A percentile compares a stretch with the other conserved stretches of the same genome.
phyloP scores from a whole-genome alignment of 2,797 vertebrate species.

The Chiloscyllium punctatum region DNA sequence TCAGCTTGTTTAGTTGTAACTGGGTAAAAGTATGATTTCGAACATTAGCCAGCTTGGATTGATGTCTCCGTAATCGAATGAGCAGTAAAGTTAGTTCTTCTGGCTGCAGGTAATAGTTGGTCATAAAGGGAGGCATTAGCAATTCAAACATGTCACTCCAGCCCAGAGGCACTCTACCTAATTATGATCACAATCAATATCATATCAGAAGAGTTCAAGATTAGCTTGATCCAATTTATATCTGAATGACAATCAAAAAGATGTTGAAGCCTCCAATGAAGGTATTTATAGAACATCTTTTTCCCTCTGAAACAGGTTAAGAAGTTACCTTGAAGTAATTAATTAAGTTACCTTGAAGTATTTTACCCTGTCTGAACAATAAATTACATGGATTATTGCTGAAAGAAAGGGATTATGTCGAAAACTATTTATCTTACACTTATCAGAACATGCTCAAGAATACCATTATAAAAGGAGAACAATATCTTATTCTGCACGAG shows the following conservation, averaged over 20 bases:
- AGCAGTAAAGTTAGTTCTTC: conserved; percentile 97
- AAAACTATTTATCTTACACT: too few relatives aligned
- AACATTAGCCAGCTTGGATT: conserved; percentile 87
- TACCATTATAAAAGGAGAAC: too few relatives aligned
- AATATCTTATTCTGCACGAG: too few relatives aligned
- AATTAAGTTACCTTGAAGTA: not conserved
- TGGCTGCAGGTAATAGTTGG: conserved; percentile 78
- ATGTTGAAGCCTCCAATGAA: not conserved
- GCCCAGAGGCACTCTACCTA: not conserved
- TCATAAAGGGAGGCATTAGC: conserved; percentile 65
- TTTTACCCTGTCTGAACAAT: not conserved
- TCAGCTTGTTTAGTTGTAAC: conserved; percentile 84
- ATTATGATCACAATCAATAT: not conserved
- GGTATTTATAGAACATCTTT: not conserved
- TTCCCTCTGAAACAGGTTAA: not conserved
- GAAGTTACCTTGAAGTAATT: not conserved
- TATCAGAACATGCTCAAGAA: too few relatives aligned
- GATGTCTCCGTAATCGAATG: conserved; percentile 92
- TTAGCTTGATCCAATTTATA: not conserved
- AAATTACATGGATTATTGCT: too few relatives aligned
- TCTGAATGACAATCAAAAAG: not conserved
- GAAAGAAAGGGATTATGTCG: too few relatives aligned
- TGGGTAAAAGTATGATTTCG: conserved; percentile 80
- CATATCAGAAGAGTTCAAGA: not conserved
- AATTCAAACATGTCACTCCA: conserved; percentile 34